phyloP scores from a whole-genome alignment of 2,113 vertebrate species.

The Litocranius walleri region DNA sequence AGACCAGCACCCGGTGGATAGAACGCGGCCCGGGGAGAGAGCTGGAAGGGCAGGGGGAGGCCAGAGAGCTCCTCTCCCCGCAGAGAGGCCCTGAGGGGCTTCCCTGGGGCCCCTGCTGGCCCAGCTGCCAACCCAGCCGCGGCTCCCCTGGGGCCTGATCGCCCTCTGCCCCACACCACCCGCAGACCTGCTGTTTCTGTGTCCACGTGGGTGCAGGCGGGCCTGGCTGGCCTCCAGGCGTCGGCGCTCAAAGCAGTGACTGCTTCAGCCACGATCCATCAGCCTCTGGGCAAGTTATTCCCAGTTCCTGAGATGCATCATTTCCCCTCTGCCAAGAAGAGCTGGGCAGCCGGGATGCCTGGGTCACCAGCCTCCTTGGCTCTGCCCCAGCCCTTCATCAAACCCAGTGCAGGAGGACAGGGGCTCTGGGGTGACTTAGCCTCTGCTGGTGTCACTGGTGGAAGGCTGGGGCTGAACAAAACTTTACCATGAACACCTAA shows the following conservation, averaged over 20 bases:
- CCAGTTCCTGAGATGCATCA: background rate
- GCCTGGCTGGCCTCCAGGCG: too few species aligned
- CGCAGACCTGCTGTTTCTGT: background rate
- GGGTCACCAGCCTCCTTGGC: background rate
- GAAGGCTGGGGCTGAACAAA: background rate
- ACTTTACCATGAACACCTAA: background rate
- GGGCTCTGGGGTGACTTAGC: background rate
- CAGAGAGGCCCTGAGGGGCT: background rate
- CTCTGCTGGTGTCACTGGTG: background rate
- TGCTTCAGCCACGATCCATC: background rate
- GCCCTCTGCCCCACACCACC: background rate
- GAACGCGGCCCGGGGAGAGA: accelerated
- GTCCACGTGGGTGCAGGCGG: accelerated
- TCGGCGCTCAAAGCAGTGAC: background rate
- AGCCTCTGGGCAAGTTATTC: background rate
- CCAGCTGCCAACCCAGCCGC: background rate
- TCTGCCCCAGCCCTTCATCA: background rate
- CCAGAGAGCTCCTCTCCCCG: too few species aligned
- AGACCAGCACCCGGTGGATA: background rate
- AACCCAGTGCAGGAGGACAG: too few species aligned
- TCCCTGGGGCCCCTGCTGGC: background rate
- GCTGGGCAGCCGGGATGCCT: background rate
- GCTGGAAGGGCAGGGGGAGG: too few species aligned
- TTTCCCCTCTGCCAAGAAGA: background rate
- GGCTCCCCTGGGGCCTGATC: background rate